Base-by-base conservation (phyloP, 2,113 vertebrate genomes). In the Chaenogobius annularis region DNA sequence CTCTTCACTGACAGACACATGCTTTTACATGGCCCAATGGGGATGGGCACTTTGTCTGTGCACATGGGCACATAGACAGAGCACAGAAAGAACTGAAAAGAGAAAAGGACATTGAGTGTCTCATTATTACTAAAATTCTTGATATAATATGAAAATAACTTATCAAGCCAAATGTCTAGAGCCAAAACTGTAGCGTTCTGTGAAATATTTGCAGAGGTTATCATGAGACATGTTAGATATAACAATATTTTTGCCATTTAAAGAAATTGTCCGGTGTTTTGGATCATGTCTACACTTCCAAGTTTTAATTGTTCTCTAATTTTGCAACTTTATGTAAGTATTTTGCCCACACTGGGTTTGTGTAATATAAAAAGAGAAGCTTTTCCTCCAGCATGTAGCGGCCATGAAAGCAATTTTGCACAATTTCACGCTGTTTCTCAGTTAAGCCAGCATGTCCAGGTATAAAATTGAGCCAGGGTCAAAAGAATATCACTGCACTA, bases 21-120 rank as follows among this genome's bases (percentile, higher is more conserved):
- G 89, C 97, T 98, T 0, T 96, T 95, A 0, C 98, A 99, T 0
- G 98, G 97, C 19, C 98, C 98, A 2, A 99, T 99, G 20, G 97
- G 96, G 91, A 97, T 96, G 81, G 97, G 96, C 72, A 99, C 97
- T 92, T 99, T 99, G 92, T 99, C 98, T 0, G 98, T 99, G 93
- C 98, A 99, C 98, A 99, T 98, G 0, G 98, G 98, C 70, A 99
- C 97, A 43, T 98, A 99, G 62, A 99, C 98, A 0, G 97, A 97
- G 87, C 98, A 99, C 75, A 99, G 94, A 92, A 99, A 99, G 89
- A 99, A 99, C 98, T 99, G 78, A 0, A 43, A 44, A 59, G 62
- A 65, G 40, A 50, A 54, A 64, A 72, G 3, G 8, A 23, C 55
- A 22, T 22, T 55, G 10, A 75, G 10, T 10, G 66, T 66, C 13